These are phyloP conservation scores for Astyanax mexicanus DNA, from an alignment of 2,797 vertebrate species.

Conservation along the genomic window DNA sequence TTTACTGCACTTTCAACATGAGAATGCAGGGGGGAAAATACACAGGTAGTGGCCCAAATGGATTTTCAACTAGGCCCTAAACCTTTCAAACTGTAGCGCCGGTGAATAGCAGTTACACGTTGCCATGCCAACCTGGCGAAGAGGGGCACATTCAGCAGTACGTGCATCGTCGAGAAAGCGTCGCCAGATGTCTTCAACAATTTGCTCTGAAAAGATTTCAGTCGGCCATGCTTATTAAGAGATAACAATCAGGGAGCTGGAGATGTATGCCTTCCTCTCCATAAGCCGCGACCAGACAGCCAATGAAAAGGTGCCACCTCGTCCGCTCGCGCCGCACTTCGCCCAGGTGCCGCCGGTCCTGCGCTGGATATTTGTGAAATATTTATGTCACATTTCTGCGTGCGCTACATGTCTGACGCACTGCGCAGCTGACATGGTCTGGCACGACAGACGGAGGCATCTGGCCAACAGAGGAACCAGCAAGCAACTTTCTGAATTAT, in stretches of 20 bases:
- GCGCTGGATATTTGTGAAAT: constrained; percentile 85
- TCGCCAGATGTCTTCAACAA: constrained; percentile 99
- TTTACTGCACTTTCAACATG: constrained; percentile 88
- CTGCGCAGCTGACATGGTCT: constrained; percentile 87
- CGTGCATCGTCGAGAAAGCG: constrained; percentile 91
- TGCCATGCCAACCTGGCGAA: constrained; percentile 97
- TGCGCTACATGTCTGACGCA: constrained; percentile 84
- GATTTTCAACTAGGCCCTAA: constrained; percentile 97
- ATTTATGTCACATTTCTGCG: constrained; percentile 90
- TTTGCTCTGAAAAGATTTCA: constrained; percentile 95
- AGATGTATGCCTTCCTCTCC: constrained; percentile 80
- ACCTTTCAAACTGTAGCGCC: constrained; percentile 90
- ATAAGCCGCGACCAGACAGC: constrained; percentile 51
- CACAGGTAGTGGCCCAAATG: constrained; percentile 94
- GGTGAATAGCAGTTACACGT: constrained; percentile 95
- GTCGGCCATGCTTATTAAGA: constrained; percentile 89
- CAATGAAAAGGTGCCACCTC: constrained; percentile 45
- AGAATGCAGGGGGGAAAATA: constrained; percentile 74
- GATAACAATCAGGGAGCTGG: constrained; percentile 87
- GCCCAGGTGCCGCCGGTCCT: constrained; percentile 73
- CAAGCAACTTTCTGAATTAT: constrained; percentile 90
- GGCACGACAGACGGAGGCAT: constrained; percentile 82
- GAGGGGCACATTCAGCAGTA: constrained; percentile 89
- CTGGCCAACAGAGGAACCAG: constrained; percentile 84
- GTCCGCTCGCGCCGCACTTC: constrained; percentile 48